phyloP scores from a whole-genome alignment of 2,888 invertebrate genomes.

The Cloeon dipterum region DNA sequence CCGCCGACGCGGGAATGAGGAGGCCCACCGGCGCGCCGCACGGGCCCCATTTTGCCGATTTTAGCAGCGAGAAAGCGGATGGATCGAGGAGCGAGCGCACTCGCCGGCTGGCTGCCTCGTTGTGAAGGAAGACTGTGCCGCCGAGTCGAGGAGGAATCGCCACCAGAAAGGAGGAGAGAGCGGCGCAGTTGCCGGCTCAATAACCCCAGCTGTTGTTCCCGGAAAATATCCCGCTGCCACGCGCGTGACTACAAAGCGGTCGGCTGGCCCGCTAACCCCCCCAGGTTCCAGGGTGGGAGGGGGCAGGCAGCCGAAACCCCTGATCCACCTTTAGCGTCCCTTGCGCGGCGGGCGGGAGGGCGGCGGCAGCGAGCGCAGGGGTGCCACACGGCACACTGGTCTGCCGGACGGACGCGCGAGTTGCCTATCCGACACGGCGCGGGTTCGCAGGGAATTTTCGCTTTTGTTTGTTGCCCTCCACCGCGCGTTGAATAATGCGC shows the following conservation, averaged over 20 bases:
- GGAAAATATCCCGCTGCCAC: constrained; percentile 4
- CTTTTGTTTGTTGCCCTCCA: no score
- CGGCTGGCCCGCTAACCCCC: constrained; percentile 2
- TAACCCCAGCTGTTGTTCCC: constrained; percentile 7
- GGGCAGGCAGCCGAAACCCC: constrained; percentile 7
- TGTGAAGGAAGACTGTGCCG: no score
- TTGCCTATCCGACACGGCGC: no score
- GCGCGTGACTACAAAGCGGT: neutral
- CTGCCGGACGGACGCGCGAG: no score
- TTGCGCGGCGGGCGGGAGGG: no score
- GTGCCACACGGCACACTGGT: no score
- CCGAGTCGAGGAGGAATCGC: no score
- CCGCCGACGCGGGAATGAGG: constrained; percentile 6
- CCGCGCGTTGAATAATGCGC: no score
- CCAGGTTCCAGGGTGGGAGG: no score
- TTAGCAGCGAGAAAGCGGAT: neutral
- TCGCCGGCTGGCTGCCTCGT: neutral
- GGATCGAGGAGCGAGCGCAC: neutral
- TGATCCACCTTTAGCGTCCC: no score
- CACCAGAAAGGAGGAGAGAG: constrained; percentile 10
- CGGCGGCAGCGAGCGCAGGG: no score
- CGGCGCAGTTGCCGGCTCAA: constrained; percentile 10
- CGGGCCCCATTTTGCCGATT: constrained; percentile 3
- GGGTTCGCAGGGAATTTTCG: no score
- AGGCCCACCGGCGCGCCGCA: constrained; percentile 4